A percentile compares a stretch with the other conserved stretches of the same genome.
These are phyloP conservation scores for Prionace glauca DNA, from an alignment of 2,797 vertebrate genomes.

Conservation along the genomic window DNA sequence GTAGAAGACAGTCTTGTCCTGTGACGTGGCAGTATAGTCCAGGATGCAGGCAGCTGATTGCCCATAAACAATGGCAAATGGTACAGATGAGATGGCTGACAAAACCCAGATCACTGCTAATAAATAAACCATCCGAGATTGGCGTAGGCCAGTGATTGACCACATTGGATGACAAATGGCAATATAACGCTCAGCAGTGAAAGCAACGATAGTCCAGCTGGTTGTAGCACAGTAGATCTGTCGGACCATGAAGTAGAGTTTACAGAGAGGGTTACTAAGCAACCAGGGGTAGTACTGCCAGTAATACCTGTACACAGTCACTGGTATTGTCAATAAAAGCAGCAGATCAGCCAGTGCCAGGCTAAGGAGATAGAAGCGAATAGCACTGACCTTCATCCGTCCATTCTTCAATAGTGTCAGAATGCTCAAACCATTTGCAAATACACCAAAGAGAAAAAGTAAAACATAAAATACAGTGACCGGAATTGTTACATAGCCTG, in stretches of 20 bases:
- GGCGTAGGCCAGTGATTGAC: constrained; percentile 61
- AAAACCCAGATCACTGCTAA: constrained; percentile 60
- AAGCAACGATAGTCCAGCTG: constrained; percentile 67
- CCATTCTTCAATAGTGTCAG: constrained; percentile 58
- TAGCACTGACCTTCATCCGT: constrained; percentile 61
- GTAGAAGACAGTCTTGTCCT: constrained; percentile 55
- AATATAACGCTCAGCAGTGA: constrained; percentile 62
- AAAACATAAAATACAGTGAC: constrained; percentile 64
- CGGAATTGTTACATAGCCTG: constrained; percentile 56
- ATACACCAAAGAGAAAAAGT: constrained; percentile 61
- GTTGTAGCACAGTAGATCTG: constrained; percentile 68
- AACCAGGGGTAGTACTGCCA: constrained; percentile 72
- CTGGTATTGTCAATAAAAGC: constrained; percentile 63
- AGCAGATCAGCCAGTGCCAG: constrained; percentile 57
- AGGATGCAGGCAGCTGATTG: constrained; percentile 60
- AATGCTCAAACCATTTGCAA: constrained; percentile 58
- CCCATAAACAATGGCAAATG: constrained; percentile 64
- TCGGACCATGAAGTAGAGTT: constrained; percentile 66
- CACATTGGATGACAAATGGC: constrained; percentile 71
- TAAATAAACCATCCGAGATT: constrained; percentile 55
- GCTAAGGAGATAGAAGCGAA: constrained; percentile 62
- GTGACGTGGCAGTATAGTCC: constrained; percentile 58
- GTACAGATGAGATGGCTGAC: constrained; percentile 59
- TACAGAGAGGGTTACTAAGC: constrained; percentile 59
- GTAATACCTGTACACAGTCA: constrained; percentile 67